phyloP scores from a whole-genome alignment of 2,797 vertebrate genomes.

The Cynopterus sphinx region DNA sequence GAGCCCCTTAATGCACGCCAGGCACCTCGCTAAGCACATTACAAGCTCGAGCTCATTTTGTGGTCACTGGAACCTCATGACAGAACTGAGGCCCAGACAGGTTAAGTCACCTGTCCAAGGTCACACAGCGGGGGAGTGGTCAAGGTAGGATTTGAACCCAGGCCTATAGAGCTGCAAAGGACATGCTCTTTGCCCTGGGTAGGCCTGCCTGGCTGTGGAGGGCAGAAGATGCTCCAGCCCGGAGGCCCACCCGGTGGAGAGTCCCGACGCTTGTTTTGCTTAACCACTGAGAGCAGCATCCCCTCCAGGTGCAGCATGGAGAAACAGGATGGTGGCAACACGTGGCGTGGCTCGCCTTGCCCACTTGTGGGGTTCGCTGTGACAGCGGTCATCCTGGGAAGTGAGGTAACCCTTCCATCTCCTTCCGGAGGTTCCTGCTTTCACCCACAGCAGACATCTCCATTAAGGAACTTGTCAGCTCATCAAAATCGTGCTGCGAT shows the following conservation, averaged over 20 bases:
- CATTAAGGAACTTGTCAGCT: background rate
- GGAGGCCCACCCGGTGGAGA: background rate
- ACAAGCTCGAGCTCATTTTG: background rate
- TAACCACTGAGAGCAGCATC: accelerated
- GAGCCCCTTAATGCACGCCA: background rate
- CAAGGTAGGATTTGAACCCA: background rate
- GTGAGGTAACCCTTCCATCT: background rate
- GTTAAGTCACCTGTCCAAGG: background rate
- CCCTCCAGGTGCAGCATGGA: background rate
- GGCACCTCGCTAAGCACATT: background rate
- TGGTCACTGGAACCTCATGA: background rate
- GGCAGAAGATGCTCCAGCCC: background rate
- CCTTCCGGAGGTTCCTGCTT: background rate
- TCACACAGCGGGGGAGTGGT: background rate
- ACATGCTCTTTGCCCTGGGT: background rate
- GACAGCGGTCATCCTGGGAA: background rate
- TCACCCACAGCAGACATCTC: background rate
- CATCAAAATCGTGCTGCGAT: background rate
- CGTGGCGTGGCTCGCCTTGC: background rate
- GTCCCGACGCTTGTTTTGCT: background rate
- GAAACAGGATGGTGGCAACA: accelerated
- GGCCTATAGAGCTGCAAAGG: background rate
- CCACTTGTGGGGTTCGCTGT: accelerated
- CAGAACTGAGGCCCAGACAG: background rate
- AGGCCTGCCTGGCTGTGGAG: background rate